Percentiles rank a stretch among this genome's conserved stretches.
These are phyloP conservation scores for Bovichtus diacanthus DNA, from an alignment of 2,797 vertebrate species.

Conservation along the genomic window DNA sequence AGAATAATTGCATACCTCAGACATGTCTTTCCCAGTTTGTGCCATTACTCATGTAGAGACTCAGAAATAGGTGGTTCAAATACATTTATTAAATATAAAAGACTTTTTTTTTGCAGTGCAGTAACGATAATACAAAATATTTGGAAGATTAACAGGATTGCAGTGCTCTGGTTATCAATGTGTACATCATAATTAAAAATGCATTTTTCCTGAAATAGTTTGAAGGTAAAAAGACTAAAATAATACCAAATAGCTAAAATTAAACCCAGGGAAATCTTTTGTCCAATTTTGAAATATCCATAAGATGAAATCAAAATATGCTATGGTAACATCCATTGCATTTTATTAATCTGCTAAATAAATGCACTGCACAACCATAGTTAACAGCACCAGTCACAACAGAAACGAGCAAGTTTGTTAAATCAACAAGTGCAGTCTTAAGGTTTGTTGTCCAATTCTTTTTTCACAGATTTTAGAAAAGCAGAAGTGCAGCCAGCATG, in stretches of 20 bases:
- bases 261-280: constrained; percentile 19
- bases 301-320: constrained; percentile 32
- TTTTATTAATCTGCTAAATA: constrained; percentile 22
- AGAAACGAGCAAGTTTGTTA: constrained; percentile 26
- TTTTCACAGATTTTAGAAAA: constrained; percentile 56
- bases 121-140: constrained; percentile 72
- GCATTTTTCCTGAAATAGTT: constrained; percentile 51
- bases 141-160: constrained; percentile 65
- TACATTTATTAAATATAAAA: constrained; percentile 83
- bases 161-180: constrained; percentile 65
- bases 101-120: constrained; percentile 72
- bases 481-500: constrained; percentile 62
- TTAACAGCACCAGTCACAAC: constrained; percentile 39
- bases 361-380: constrained; percentile 7
- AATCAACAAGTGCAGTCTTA: constrained; percentile 29
- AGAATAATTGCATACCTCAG: neutral
- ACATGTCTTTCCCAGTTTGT: neutral
- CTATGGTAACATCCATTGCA: constrained; percentile 1
- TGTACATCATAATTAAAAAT: constrained; percentile 54
- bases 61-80: constrained; percentile 56
- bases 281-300: constrained; percentile 24
- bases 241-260: constrained; percentile 16
- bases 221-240: constrained; percentile 24
- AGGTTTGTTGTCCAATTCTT: constrained; percentile 38
- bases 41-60: neutral